phyloP scores from a whole-genome alignment of 2,113 vertebrate genomes.

The Ctenodactylus gundi region DNA sequence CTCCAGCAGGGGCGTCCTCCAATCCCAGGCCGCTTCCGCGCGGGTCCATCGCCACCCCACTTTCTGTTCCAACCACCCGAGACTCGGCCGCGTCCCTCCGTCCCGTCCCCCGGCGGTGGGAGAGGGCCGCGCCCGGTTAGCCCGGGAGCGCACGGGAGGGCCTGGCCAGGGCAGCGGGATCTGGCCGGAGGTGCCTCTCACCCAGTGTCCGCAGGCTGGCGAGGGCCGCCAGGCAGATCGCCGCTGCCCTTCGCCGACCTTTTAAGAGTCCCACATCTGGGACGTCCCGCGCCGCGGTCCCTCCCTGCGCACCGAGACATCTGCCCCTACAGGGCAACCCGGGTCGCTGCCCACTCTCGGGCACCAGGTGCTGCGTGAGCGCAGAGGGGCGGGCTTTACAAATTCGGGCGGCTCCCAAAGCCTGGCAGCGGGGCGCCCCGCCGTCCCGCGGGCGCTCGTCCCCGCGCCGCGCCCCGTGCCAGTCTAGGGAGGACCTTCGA shows the following conservation, averaged over 20 bases:
- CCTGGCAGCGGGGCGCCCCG: not conserved
- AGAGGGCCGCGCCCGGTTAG: too few relatives aligned
- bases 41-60: accelerated
- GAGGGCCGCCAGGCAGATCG: not conserved
- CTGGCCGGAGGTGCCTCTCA: constrained; percentile 55
- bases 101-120: too few relatives aligned
- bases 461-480: not conserved
- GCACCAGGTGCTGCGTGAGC: not conserved
- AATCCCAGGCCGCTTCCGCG: not conserved
- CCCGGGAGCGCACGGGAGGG: too few relatives aligned
- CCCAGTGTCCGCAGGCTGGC: constrained; percentile 42
- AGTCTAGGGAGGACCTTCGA: not conserved
- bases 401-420: not conserved
- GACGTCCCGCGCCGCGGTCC: not conserved
- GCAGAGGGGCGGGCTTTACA: not conserved
- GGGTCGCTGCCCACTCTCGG: not conserved
- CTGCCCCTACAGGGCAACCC: constrained; percentile 28
- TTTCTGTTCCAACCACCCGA: not conserved
- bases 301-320: not conserved
- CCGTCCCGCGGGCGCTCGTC: not conserved
- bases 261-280: not conserved
- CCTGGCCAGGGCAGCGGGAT: constrained; percentile 19
- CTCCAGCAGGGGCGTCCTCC: not conserved
- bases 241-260: constrained; percentile 65
- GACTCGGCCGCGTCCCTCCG: not conserved